Conservation (phyloP, 2,888 invertebrate species). For the Coleophora deauratella region DNA sequence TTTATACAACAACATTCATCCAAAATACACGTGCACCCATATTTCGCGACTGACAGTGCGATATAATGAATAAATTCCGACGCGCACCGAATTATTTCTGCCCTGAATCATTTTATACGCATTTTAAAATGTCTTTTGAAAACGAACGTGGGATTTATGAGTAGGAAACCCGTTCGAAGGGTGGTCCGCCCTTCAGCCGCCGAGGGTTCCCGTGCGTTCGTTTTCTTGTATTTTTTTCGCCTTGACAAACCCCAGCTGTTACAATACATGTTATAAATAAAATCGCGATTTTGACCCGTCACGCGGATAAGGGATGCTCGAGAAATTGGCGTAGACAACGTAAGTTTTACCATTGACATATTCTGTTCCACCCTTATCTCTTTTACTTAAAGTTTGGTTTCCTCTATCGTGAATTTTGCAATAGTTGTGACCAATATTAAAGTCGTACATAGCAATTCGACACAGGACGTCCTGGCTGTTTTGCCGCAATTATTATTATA, state of each 20-base stretch:
- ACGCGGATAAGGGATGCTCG: conserved; percentile 58
- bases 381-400: conserved; percentile 23
- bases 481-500: conserved; percentile 67
- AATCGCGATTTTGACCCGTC: conserved; percentile 72
- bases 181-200: conserved; percentile 47
- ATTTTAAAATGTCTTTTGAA: conserved; percentile 70
- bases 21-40: conserved; percentile 47
- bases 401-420: conserved; percentile 20
- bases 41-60: conserved; percentile 36
- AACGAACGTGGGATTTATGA: conserved; percentile 70
- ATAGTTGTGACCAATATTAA: not conserved
- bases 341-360: conserved; percentile 5
- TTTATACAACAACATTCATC: no score
- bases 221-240: conserved; percentile 66
- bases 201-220: conserved; percentile 47
- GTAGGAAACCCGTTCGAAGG: conserved; percentile 67
- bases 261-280: conserved; percentile 70
- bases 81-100: conserved; percentile 62
- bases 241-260: conserved; percentile 71
- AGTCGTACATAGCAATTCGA: conserved; percentile 45
- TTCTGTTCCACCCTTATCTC: conserved; percentile 11
- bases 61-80: conserved; percentile 50
- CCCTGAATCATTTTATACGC: conserved; percentile 73
- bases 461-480: conserved; percentile 70
- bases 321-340: conserved; percentile 34